phyloP scores from a whole-genome alignment of 2,888 invertebrate genomes.

The Mechanitis messenoides region DNA sequence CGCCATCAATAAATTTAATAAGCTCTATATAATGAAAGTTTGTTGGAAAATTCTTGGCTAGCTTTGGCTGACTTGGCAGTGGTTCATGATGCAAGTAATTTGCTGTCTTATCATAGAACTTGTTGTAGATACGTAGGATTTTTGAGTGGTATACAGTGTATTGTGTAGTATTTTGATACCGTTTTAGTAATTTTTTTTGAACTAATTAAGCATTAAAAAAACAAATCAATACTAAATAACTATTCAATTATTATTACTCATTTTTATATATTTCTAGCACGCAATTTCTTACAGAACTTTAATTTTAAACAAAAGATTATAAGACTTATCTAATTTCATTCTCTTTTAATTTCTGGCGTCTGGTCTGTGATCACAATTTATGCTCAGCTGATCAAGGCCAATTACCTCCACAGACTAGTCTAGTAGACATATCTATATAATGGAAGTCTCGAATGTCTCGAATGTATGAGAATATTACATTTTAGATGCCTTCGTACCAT shows the following conservation, averaged over 20 bases:
- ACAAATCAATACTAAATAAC: no score
- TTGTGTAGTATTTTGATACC: no score
- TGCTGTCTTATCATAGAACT: background rate
- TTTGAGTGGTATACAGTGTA: no score
- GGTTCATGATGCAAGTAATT: constrained; percentile 22
- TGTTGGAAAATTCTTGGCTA: background rate
- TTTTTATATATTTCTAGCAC: no score
- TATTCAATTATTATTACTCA: no score
- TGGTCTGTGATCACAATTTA: constrained; percentile 11
- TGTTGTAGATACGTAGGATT: no score
- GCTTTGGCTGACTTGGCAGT: constrained; percentile 19
- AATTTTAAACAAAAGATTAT: background rate
- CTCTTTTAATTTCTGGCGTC: constrained; percentile 7
- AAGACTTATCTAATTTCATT: constrained; percentile 8
- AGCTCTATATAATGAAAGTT: constrained; percentile 22
- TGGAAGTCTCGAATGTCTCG: constrained; percentile 11
- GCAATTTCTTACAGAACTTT: no score
- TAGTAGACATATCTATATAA: constrained; percentile 11
- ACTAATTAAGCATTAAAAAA: no score
- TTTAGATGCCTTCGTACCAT: background rate
- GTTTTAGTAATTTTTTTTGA: no score
- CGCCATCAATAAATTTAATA: constrained; percentile 2
- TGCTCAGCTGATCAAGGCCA: constrained; percentile 21
- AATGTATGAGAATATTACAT: background rate
- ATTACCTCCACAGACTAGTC: constrained; percentile 17